Evolutionary conservation across 2,113 vertebrate genomes (phyloP).

Genomic region (Euleptes europaea): DNA sequence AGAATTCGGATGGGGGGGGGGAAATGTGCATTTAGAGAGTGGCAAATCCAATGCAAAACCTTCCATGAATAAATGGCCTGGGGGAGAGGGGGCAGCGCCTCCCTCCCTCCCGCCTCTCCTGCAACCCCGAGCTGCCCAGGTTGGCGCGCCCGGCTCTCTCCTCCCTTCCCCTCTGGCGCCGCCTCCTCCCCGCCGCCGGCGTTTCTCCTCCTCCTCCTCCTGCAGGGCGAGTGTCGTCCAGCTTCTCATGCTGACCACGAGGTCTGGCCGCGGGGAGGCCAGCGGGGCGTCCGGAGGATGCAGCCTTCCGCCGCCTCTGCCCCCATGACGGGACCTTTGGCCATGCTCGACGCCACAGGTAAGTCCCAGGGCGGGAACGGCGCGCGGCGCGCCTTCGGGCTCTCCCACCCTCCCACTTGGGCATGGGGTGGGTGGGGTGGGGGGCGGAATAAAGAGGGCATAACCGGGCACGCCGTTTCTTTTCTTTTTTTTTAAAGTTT

Average conservation of each 20-base stretch:
- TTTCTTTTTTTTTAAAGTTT: no score
- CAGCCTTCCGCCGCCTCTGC: not conserved
- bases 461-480: no score
- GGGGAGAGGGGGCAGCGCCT: no score
- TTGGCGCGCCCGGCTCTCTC: not conserved
- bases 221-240: not conserved
- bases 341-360: slow-evolving; percentile 68
- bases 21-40: no score
- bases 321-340: slow-evolving; percentile 42
- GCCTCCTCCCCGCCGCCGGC: not conserved
- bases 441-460: no score
- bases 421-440: no score
- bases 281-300: slow-evolving; percentile 8
- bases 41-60: no score
- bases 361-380: not conserved
- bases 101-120: no score
- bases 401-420: not conserved
- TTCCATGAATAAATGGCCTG: no score
- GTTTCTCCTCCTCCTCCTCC: not conserved
- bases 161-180: slow-evolving; percentile 20
- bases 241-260: not conserved
- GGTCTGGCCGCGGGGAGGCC: not conserved
- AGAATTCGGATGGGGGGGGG: no score
- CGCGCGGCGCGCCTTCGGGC: no score
- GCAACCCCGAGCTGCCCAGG: not conserved